Conservation (phyloP, 1,140 invertebrate species). For the Plectrocnemia conspersa region DNA sequence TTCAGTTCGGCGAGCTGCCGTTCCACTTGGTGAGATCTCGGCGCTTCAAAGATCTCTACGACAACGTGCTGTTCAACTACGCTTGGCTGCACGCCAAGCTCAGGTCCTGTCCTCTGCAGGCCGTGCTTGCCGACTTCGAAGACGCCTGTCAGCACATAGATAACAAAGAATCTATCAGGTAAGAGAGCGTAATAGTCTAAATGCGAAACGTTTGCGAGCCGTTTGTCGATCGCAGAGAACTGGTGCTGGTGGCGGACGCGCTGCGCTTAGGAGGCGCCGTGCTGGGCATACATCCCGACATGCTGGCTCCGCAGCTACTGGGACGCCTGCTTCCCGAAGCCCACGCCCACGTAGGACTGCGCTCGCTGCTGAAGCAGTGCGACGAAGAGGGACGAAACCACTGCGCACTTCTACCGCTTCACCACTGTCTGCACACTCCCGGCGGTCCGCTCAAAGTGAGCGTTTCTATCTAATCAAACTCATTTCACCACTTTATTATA, state of each 20-base stretch:
- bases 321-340: constrained; percentile 92
- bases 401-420: constrained; percentile 85
- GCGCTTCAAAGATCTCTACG: constrained; percentile 88
- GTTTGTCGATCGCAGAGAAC: constrained; percentile 60
- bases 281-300: constrained; percentile 85
- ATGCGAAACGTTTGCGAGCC: neutral
- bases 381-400: constrained; percentile 80
- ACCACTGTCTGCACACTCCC: constrained; percentile 94
- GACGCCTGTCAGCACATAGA: constrained; percentile 83
- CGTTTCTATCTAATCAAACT: too few species aligned
- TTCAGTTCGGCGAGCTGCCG: constrained; percentile 88
- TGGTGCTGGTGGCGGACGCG: constrained; percentile 92
- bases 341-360: constrained; percentile 68
- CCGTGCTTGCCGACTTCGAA: constrained; percentile 92
- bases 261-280: constrained; percentile 87
- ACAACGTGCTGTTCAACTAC: constrained; percentile 94
- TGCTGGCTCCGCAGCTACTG: constrained; percentile 92
- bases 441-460: constrained; percentile 94
- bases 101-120: constrained; percentile 89
- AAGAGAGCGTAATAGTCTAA: constrained; percentile 24
- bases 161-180: constrained; percentile 78
- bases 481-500: too few species aligned
- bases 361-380: constrained; percentile 84
- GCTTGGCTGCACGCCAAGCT: constrained; percentile 96
- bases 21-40: constrained; percentile 88